Conservation (phyloP, 1,140 invertebrate genomes). For the Drosophila azteca region DNA sequence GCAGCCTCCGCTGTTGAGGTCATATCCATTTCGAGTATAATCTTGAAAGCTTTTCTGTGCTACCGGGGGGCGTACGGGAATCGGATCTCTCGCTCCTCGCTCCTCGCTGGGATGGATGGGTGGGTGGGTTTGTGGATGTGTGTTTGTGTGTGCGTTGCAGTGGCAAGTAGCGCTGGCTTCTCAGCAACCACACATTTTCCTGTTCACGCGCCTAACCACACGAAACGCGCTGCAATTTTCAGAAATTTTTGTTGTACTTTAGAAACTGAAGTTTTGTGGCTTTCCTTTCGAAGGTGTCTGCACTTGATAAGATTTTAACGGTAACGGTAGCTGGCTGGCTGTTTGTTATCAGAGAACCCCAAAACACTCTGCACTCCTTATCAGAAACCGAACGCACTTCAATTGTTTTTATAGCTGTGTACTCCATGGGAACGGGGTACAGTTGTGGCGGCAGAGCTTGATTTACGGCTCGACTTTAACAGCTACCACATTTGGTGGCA, state of each 20-base stretch:
- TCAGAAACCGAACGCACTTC: slow-evolving; percentile 11
- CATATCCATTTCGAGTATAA: slow-evolving; percentile 84
- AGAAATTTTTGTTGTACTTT: slow-evolving; percentile 38
- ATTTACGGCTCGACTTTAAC: slow-evolving; percentile 21
- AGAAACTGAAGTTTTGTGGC: slow-evolving; percentile 41
- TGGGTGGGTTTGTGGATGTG: background rate
- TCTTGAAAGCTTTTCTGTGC: slow-evolving; percentile 78
- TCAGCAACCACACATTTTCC: too few species aligned
- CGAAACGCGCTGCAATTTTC: slow-evolving; percentile 3
- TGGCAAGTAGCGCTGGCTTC: slow-evolving; percentile 2
- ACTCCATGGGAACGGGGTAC: slow-evolving; percentile 37
- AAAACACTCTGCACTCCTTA: slow-evolving; percentile 42
- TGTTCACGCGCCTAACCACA: slow-evolving; percentile 5
- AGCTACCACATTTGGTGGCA: slow-evolving; percentile 1
- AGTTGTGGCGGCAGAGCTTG: slow-evolving; percentile 32
- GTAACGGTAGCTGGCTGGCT: slow-evolving; percentile 60
- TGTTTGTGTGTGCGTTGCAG: background rate
- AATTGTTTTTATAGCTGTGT: slow-evolving; percentile 43
- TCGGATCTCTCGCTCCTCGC: slow-evolving; percentile 33
- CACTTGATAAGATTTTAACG: slow-evolving; percentile 68
- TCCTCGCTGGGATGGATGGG: slow-evolving; percentile 1
- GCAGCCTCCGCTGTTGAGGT: slow-evolving; percentile 84
- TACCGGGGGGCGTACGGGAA: slow-evolving; percentile 52
- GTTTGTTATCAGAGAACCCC: slow-evolving; percentile 45
- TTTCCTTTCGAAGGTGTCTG: slow-evolving; percentile 50